Evolutionary conservation across 2,888 invertebrate genomes (phyloP).

Genomic region (Xestia sexstrigata): DNA sequence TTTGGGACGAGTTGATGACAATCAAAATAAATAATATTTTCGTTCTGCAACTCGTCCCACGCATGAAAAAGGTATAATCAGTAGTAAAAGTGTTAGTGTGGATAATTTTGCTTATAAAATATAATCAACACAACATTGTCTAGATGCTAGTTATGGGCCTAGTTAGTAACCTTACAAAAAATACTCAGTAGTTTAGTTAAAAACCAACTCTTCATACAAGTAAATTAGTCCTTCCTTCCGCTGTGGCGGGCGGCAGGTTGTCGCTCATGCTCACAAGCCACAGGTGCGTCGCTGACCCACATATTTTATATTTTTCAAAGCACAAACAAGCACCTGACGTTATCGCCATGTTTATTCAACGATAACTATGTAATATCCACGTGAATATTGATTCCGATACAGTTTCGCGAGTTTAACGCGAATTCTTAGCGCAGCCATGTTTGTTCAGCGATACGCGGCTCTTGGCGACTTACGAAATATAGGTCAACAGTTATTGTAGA

Average conservation of each 20-base stretch:
- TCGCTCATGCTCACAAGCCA: constrained; percentile 15
- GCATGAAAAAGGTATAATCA: too few relatives aligned
- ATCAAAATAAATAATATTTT: too few relatives aligned
- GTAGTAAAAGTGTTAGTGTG: too few relatives aligned
- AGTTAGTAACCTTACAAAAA: too few relatives aligned
- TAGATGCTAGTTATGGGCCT: too few relatives aligned
- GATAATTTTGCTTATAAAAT: too few relatives aligned
- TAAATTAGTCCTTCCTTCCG: neutral
- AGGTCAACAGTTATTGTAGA: constrained; percentile 56
- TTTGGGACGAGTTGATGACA: too few relatives aligned
- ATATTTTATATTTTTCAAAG: constrained; percentile 57
- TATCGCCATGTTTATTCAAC: constrained; percentile 67
- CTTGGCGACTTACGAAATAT: constrained; percentile 58
- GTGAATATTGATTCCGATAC: constrained; percentile 70
- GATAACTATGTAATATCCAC: constrained; percentile 65
- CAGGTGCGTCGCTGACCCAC: constrained; percentile 69
- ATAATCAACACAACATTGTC: too few relatives aligned
- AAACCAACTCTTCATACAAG: neutral
- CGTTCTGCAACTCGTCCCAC: too few relatives aligned
- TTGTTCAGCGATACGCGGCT: constrained; percentile 68
- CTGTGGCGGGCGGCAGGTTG: constrained; percentile 1
- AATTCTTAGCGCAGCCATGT: constrained; percentile 76
- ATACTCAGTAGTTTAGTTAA: neutral
- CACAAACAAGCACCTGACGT: constrained; percentile 66
- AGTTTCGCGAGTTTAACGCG: constrained; percentile 72